Percentiles rank a stretch among this genome's conserved stretches.
These are phyloP conservation scores for Poicephalus gulielmi DNA, from an alignment of 2,113 vertebrate species.

Conservation along the genomic window DNA sequence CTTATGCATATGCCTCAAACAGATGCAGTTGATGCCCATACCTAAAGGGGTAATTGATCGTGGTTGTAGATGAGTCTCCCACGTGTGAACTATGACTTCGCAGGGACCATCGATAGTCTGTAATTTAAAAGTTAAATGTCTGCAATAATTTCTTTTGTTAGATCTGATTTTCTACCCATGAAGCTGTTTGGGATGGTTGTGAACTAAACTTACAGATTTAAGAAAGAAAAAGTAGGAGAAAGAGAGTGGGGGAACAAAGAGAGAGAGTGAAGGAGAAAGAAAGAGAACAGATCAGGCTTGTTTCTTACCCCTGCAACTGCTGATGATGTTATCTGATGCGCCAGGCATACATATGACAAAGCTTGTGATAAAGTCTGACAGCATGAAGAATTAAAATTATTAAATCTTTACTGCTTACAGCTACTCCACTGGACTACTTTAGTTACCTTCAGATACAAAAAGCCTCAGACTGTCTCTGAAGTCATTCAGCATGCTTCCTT, in stretches of 20 bases:
- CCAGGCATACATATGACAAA: not conserved
- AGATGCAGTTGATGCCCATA: conserved; percentile 86
- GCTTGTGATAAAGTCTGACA: not conserved
- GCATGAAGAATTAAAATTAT: not conserved
- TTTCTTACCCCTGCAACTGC: conserved; percentile 54
- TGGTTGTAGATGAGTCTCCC: conserved; percentile 98
- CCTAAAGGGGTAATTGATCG: conserved; percentile 97
- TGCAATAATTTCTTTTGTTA: conserved; percentile 79
- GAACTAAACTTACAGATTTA: conserved; percentile 52
- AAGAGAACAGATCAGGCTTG: conserved; percentile 31
- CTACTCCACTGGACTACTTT: not conserved
- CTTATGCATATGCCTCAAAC: conserved; percentile 82
- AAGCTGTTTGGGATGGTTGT: conserved; percentile 69
- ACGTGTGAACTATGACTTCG: conserved; percentile 98
- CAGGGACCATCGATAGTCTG: conserved; percentile 93
- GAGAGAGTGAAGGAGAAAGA: not conserved
- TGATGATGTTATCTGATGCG: not conserved
- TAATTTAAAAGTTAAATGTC: conserved; percentile 94
- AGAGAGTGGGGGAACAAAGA: not conserved
- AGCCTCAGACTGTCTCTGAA: not conserved
- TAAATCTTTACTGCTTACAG: not conserved
- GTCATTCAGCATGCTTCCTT: not conserved
- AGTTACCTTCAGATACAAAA: not conserved
- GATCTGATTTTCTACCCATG: conserved; percentile 74
- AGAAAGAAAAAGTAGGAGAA: conserved; percentile 7